Percentiles rank a stretch among this genome's conserved stretches.
Conservation (phyloP, 2,888 invertebrate species). For the Cephus pulcher region DNA sequence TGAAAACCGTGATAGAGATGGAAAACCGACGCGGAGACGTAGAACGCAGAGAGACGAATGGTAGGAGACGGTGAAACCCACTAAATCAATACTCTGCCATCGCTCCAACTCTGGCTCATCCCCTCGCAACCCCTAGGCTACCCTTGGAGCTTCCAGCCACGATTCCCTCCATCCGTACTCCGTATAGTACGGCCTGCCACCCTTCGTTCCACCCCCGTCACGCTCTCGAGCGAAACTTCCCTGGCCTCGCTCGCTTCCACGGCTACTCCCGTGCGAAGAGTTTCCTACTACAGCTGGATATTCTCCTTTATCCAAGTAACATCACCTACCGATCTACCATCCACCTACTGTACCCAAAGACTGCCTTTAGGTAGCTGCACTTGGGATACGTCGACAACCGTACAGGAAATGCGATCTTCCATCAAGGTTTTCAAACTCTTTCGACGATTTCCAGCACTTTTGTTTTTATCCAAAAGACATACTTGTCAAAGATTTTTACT, state of each 20-base stretch:
- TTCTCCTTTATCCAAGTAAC: slow-evolving; percentile 25
- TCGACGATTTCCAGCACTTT: too few relatives aligned
- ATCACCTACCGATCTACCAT: slow-evolving; percentile 16
- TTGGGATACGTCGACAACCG: slow-evolving; percentile 41
- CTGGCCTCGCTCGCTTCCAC: slow-evolving; percentile 46
- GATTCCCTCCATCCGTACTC: slow-evolving; percentile 42
- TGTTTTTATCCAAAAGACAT: not conserved
- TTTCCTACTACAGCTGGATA: slow-evolving; percentile 45
- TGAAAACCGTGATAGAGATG: not conserved
- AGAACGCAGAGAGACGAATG: slow-evolving; percentile 63
- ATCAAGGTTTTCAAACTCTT: not conserved
- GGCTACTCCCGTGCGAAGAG: slow-evolving; percentile 55
- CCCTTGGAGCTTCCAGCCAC: slow-evolving; percentile 40
- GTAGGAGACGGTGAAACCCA: slow-evolving; percentile 66
- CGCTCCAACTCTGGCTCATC: slow-evolving; percentile 65
- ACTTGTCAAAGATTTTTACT: not conserved
- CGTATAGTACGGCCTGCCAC: slow-evolving; percentile 46
- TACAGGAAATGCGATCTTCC: slow-evolving; percentile 39
- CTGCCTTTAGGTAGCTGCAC: slow-evolving; percentile 26
- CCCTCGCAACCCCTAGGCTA: slow-evolving; percentile 47
- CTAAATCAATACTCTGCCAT: slow-evolving; percentile 67
- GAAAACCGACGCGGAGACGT: slow-evolving; percentile 38
- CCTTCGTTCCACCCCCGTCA: slow-evolving; percentile 63
- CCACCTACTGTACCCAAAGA: too few relatives aligned
- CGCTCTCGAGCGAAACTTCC: slow-evolving; percentile 64